Evolutionary conservation across 1,140 invertebrate genomes (phyloP), one percentile per base, ranked within the genome.

Genomic region (Panagrolaimus sp.): DNA sequence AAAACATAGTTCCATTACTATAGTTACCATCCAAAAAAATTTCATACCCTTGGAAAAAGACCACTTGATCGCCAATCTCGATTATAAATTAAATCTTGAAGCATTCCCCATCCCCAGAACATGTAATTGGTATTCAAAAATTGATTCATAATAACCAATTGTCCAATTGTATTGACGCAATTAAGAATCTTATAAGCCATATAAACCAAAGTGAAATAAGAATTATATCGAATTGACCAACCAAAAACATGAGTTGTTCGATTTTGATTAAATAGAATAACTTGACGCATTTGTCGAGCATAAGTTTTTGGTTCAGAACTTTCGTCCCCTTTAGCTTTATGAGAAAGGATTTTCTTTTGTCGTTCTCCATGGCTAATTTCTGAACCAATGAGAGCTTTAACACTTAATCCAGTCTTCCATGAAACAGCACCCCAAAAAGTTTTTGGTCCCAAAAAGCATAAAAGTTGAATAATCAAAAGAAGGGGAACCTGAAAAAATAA

Each of bases 141-240:
- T 12, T 73, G 73, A 70, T 85, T 85, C 28, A 86, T 75, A 10
- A 86, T 69, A n/a, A n/a, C 85, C 66, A 86, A 78, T 70, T 86
- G 86, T 52, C 76, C 79, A 84, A n/a, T n/a, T n/a, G 94, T 91
- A 86, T 95, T 96, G 84, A 90, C 85, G 78, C 94, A 43, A 52
- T 81, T 73, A 1, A 78, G 45, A 8, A 73, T 7, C 48, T 80
- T 78, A 67, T 67, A 77, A 12, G 73, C 21, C n/a, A 76, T n/a
- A 44, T 76, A 80, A 3, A 72, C 74, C 43, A 73, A 77, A 32
- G 80, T 79, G 32, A 80, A 68, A 62, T 71, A 80, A 70, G 68
- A 43, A 24, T 71, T 48, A 62, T 55, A 3, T n/a, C 47, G 67
- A 3, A 47, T 64, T 15, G 67, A 64, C n/a, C n/a, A n/a, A 15